phyloP scores from a whole-genome alignment of 1,140 invertebrate genomes.

The Nixonia krombeini region DNA sequence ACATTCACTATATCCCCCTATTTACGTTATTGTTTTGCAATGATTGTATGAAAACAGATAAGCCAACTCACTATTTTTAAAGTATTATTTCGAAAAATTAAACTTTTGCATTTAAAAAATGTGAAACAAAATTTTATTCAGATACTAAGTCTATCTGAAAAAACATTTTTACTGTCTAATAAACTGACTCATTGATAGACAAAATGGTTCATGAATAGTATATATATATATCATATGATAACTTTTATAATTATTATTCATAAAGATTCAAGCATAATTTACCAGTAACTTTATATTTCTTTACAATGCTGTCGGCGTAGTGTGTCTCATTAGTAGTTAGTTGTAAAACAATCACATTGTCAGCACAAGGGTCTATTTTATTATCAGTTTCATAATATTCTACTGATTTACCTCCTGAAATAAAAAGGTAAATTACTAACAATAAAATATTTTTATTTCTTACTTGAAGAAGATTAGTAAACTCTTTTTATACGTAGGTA shows the following conservation, averaged over 20 bases:
- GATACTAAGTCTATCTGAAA: too few relatives aligned
- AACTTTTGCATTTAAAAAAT: too few relatives aligned
- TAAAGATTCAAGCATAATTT: conserved; percentile 6
- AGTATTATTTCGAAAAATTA: not conserved
- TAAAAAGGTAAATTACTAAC: not conserved
- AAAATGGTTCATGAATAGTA: too few relatives aligned
- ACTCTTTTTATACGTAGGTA: not conserved
- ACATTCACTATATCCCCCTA: too few relatives aligned
- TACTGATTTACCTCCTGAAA: conserved; percentile 29
- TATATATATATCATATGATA: not conserved
- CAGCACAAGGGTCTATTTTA: conserved; percentile 1
- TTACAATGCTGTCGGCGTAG: conserved; percentile 14
- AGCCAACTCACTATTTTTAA: not conserved
- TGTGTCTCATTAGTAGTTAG: conserved; percentile 31
- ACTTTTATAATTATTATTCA: not conserved
- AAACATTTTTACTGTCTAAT: too few relatives aligned
- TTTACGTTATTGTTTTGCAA: not conserved
- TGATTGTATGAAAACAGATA: not conserved
- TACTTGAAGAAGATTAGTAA: not conserved
- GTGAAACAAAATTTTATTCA: too few relatives aligned
- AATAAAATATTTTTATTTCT: not conserved
- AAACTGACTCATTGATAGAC: too few relatives aligned
- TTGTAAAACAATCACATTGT: conserved; percentile 29
- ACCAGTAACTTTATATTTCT: conserved; percentile 16
- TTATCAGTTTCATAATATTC: conserved; percentile 5